Base-by-base conservation (phyloP, 2,888 invertebrate species). In the Dromius quadrimaculatus region DNA sequence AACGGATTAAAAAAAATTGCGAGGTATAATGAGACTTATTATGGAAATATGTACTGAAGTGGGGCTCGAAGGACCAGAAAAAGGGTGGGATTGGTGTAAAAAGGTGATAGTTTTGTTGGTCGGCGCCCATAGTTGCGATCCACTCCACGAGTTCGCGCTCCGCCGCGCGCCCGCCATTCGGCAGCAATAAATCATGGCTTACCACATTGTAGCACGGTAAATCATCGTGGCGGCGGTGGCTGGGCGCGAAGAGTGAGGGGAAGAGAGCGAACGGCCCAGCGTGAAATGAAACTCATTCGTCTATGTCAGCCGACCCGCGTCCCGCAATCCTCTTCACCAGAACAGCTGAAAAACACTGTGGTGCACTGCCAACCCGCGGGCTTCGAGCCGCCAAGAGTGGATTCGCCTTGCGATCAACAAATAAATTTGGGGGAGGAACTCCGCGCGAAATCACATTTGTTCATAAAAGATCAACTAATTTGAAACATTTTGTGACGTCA, bases 161-260 rank as follows among this genome's bases (percentile, higher is more conserved):
- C 74, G 72, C 78, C 82, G 83, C 82, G 82, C 83, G 79, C 83
- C 84, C 84, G 84, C 85, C 85, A 85, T 85, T 85, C 85, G 85
- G 85, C 85, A 81, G 82, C 84, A 78, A 86, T 87, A 87, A 87
- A 87, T 87, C 87, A 87, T 87, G 87, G 87, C 86, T 87, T 87
- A 87, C 87, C 87, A 87, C 87, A 87, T 86, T 87, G 87, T 87
- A 87, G 85, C 86, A 85, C 86, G 84, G 86, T 87, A 87, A 87
- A 87, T 87, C 87, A 87, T 87, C 70, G 66, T 34, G 61, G 85
- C 79, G 80, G 82, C 80, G 79, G 79, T 76, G 80, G 73, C 45
- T 22, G 74, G 69, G 72, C 41, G 57, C 73, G 68, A 64, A 72
- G 70, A 71, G 72, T 71, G 76, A 74, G 75, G 79, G 81, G 82